Base-by-base conservation (phyloP, 2,797 vertebrate species). In the Sebastes ruberrimus region DNA sequence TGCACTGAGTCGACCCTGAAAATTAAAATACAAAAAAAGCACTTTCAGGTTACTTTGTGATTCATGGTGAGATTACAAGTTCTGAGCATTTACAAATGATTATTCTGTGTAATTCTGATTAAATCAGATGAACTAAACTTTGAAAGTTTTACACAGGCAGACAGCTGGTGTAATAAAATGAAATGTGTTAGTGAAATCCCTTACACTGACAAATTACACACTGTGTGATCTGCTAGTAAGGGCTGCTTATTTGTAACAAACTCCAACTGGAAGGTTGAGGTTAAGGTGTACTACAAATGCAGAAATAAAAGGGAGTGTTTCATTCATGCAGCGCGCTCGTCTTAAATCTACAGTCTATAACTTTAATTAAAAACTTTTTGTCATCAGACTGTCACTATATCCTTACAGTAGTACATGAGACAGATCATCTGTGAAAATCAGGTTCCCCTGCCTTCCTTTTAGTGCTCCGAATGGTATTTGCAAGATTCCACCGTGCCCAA, bases 21-120 rank as follows among this genome's bases (percentile, higher is more conserved):
- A 84, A 84, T 79, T 85, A 16, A 86, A 86, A 78, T 18, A 84
- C 82, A 85, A 82, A 52, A 52, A 55, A 32, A 49, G 77, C 57
- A 22, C 62, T 69, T 86, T 86, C 66, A 81, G 84, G 84, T 87
- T 74, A 23, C 70, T 83, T 56, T 80, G 59, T 61, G 65, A 82
- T 78, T 70, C 33, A 46, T 7, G 61, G 16, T 10, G 49, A 79
- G 78, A 83, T 82, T 82, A 72, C 16, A 25, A 61, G 59, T 81
- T 88, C 76, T 30, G 25, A 72, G 81, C 28, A 16, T 70, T 79
- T 59, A 64, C 22, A 77, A 86, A 78, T 76, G 14, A 80, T 60
- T 46, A 38, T 30, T 70, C 55, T 42, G 49, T 49, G 38, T 66
- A 18, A 1, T 70, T 30, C 38, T 42, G 38, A 42, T 66, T 49